A percentile compares a stretch with the other conserved stretches of the same genome.
Conservation (phyloP, 2,113 vertebrate species). For the Monopterus albus region DNA sequence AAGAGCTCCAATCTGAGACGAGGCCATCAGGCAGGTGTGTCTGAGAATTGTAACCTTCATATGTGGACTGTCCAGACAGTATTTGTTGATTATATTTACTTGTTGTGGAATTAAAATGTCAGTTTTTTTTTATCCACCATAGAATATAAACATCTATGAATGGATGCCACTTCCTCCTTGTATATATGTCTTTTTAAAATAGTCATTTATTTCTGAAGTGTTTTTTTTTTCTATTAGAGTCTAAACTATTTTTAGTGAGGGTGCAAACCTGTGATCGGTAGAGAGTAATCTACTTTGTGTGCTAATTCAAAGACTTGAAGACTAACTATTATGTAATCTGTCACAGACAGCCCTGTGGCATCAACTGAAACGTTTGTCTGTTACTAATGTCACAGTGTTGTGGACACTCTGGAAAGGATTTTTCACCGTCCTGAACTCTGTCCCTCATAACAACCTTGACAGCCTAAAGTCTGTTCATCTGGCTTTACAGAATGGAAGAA, state of each 20-base stretch:
- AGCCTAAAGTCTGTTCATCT: constrained; percentile 40
- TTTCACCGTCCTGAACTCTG: constrained; percentile 39
- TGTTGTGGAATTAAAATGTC: too few relatives aligned
- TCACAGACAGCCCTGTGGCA: constrained; percentile 14
- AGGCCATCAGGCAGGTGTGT: constrained; percentile 69
- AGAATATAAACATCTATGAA: too few relatives aligned
- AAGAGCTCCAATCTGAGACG: constrained; percentile 44
- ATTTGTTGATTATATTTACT: too few relatives aligned
- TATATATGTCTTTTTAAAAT: too few relatives aligned
- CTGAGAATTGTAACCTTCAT: background rate
- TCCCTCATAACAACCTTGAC: constrained; percentile 52
- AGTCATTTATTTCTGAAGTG: too few relatives aligned
- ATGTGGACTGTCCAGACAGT: background rate
- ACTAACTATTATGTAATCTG: constrained; percentile 44
- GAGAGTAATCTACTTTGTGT: constrained; percentile 18
- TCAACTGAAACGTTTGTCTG: too few relatives aligned
- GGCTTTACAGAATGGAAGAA: constrained; percentile 22
- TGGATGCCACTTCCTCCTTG: too few relatives aligned
- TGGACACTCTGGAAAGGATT: constrained; percentile 55
- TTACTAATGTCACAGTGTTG: constrained; percentile 44
- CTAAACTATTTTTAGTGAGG: background rate
- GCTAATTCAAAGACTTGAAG: constrained; percentile 33
- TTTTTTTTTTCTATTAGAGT: too few relatives aligned
- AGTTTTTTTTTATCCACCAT: too few relatives aligned
- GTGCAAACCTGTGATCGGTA: background rate